These are phyloP conservation scores for Lateolabrax maculatus DNA, from an alignment of 2,797 vertebrate species.

Conservation along the genomic window DNA sequence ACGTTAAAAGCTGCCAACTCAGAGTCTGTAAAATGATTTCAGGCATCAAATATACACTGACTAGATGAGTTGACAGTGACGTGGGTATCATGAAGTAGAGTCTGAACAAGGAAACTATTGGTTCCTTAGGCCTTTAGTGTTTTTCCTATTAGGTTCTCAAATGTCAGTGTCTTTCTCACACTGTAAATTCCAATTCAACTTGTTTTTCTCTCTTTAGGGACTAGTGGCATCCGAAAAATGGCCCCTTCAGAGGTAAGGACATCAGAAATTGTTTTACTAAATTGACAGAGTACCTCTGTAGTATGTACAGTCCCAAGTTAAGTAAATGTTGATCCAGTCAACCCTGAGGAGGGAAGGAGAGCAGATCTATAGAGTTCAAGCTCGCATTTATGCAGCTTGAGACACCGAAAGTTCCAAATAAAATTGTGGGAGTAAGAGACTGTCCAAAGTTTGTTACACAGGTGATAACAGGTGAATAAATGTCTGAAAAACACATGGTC, in stretches of 20 bases:
- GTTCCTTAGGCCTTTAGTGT: not conserved
- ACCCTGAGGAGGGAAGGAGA: constrained; percentile 3
- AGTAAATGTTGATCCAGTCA: constrained; percentile 41
- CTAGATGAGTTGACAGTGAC: constrained; percentile 17
- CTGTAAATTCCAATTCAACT: constrained; percentile 21
- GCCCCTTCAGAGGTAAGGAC: constrained; percentile 84
- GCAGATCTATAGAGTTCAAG: constrained; percentile 28
- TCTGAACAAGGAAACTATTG: not conserved
- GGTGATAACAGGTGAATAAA: constrained; percentile 8
- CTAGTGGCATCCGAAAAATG: constrained; percentile 85
- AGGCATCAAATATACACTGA: not conserved
- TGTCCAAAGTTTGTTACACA: not conserved
- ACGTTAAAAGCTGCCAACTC: constrained; percentile 36
- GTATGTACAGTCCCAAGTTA: constrained; percentile 7
- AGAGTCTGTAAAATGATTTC: constrained; percentile 24
- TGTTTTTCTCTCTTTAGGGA: constrained; percentile 74
- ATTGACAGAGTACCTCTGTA: constrained; percentile 4
- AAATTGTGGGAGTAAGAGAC: not conserved
- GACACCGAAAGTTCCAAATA: not conserved
- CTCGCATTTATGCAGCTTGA: not conserved
- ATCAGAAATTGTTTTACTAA: not conserved
- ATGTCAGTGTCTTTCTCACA: not conserved
- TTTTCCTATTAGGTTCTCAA: not conserved
- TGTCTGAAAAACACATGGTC: not conserved
- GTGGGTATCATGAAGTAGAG: not conserved